Conservation (phyloP, 2,888 invertebrate species). For the Tridacna gigas region DNA sequence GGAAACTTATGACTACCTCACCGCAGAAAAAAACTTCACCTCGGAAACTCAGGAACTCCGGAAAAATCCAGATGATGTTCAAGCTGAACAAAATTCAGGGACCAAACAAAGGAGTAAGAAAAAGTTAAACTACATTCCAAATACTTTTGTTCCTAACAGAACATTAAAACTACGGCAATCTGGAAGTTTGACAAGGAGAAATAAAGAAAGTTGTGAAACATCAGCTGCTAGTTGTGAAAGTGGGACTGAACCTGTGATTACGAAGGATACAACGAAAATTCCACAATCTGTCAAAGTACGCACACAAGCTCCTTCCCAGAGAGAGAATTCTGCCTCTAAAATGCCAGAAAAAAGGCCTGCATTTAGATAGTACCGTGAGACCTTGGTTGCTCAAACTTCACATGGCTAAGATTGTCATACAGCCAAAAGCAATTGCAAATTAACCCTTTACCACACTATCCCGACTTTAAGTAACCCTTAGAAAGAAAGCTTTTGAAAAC, state of each 20-base stretch:
- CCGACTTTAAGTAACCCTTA: too few relatives aligned
- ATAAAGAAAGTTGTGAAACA: conserved; percentile 2
- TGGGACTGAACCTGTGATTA: neutral
- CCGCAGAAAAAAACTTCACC: neutral
- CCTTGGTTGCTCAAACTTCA: too few relatives aligned
- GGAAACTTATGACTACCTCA: conserved; percentile 11
- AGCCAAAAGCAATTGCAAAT: too few relatives aligned
- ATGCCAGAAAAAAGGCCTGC: conserved; percentile 28
- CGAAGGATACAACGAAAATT: neutral
- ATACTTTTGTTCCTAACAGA: conserved; percentile 74
- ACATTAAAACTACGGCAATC: conserved; percentile 72
- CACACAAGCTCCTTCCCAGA: neutral
- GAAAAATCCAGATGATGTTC: neutral
- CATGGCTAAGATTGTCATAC: too few relatives aligned
- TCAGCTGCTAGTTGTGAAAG: neutral
- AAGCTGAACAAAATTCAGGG: neutral
- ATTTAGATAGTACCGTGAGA: conserved; percentile 15
- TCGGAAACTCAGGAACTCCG: neutral
- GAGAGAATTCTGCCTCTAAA: conserved; percentile 16
- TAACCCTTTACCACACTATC: too few relatives aligned
- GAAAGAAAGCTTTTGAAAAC: too few relatives aligned
- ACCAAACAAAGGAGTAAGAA: conserved; percentile 53
- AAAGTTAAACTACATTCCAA: conserved; percentile 71
- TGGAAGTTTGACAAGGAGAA: conserved; percentile 66
- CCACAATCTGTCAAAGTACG: neutral